Evolutionary conservation across 2,113 vertebrate genomes (phyloP), one percentile per base, ranked within the genome.

Genomic region (Tupaia chinensis): DNA sequence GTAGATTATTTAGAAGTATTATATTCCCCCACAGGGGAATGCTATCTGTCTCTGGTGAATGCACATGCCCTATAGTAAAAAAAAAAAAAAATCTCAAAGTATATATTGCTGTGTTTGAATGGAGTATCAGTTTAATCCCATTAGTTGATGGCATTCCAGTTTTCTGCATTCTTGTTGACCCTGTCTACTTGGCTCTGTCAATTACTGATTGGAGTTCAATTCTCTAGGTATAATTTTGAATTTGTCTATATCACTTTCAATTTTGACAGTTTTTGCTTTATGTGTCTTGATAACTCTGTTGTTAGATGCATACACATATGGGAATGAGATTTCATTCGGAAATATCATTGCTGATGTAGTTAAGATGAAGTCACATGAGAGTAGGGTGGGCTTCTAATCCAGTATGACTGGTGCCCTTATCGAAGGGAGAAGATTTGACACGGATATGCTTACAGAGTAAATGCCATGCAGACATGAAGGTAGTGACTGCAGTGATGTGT

Each of bases 1-100:
- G 16, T 69, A 68, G 73, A 19, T 96, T 78, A 93, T 80, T 74
- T 85, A 80, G 32, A 95, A 91, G 16, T 58, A 17, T 84, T 76
- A 14, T 93, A 82, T 66, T 32, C 32, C 32, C 32, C 32, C 32
- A 32, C 44, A 44, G 44, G 44, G 44, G 44, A 44, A 44, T 44
- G 44, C 44, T 44, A 4, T 44, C 44, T 44, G 44, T 44, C 44
- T 44, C 44, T 44, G 44, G 44, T 44, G 44, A 44, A 44, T 44
- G 44, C 44, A 44, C 44, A 44, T 44, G 44, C 44, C 44, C 44
- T 44, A 44, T 44, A 44, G 44, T 5, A 44, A 44, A 44, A 44
- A 44, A 44, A 44, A 44, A 44, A 44, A 44, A 44, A 44, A 44
- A 4, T 5, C 44, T 44, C 44, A 22, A 80, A 20, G 9, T 72